Evolutionary conservation across 1,140 invertebrate species (phyloP), one percentile per base, ranked within the genome.

Genomic region (Zaprionus davidi): DNA sequence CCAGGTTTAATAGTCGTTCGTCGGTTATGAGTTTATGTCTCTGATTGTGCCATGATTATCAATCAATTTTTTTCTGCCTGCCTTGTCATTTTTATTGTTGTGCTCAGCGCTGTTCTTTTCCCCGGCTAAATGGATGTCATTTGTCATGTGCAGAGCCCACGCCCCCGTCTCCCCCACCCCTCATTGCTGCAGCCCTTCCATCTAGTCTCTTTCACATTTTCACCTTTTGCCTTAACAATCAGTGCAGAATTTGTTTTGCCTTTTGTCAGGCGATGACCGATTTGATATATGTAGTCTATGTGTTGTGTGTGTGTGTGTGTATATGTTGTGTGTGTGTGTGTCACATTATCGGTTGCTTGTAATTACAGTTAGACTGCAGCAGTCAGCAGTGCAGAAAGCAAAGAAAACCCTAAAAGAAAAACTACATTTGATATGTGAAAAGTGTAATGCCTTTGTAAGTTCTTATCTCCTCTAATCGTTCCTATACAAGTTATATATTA

Each of bases 41-140:
- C 69, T 72, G 77, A 71, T 77, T 77, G 69, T 69, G 51, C 71
- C 46, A 57, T 67, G 75, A 70, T 80, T 69, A 80, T 80, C 70
- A 77, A 78, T 80, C 70, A 77, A 70, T 69, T 73, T 62, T 62
- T 55, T 71, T 77, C 46, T 72, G 62, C 51, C 63, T 60, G 55
- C 56, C 38, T 72, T 76, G 69, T 62, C 57, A 28, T 38, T 67
- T 72, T 76, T 65, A 46, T 76, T 76, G 67, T 51, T 41, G 38
- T 41, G 38, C 38, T 15, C 6, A n/a, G 15, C 20, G 22, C 22
- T 26, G 9, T 56, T 20, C 24, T 22, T 38, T 41, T 13, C 3
- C 22, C n/a, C 24, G 12, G 28, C 62, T 53, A 71, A 60, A 62
- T 46, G 56, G 49, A 57, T 67, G 74, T 76, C 63, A 76, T 76